Percentiles rank a stretch among this genome's conserved stretches.
phyloP scores from a whole-genome alignment of 1,140 invertebrate species.

The Pseudomyrmex dendroicus region DNA sequence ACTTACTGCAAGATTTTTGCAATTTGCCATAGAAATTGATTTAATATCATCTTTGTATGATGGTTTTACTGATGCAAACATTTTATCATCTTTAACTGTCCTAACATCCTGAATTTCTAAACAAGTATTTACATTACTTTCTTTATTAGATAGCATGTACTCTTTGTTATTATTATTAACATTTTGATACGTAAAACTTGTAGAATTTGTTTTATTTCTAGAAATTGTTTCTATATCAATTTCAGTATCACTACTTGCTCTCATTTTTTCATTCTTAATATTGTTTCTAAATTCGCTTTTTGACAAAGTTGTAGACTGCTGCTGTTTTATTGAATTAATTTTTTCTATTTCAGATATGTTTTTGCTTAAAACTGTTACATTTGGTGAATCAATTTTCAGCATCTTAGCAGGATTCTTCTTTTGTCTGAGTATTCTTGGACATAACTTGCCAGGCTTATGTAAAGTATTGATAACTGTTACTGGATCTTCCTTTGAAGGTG shows the following conservation, averaged over 20 bases:
- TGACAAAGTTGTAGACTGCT: neutral
- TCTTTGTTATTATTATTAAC: neutral
- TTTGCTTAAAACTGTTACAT: neutral
- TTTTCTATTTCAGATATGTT: too few relatives aligned
- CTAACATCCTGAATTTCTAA: neutral
- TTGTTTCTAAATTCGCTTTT: neutral
- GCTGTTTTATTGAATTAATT: neutral
- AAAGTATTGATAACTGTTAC: neutral
- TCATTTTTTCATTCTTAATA: neutral
- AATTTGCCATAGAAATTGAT: slow-evolving; percentile 26
- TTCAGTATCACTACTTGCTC: neutral
- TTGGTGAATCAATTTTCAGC: neutral
- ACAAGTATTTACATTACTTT: neutral
- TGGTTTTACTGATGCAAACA: neutral
- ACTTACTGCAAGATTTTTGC: neutral
- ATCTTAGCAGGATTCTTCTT: neutral
- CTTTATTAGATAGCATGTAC: neutral
- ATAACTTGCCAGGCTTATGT: accelerated
- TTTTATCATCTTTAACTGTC: neutral
- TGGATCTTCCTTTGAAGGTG: neutral
- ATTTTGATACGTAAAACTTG: neutral
- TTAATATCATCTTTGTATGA: neutral
- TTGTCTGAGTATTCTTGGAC: neutral
- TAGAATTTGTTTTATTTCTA: neutral
- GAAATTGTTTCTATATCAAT: neutral